Base-by-base conservation (phyloP, 2,888 invertebrate species). In the Hypsopygia costalis region DNA sequence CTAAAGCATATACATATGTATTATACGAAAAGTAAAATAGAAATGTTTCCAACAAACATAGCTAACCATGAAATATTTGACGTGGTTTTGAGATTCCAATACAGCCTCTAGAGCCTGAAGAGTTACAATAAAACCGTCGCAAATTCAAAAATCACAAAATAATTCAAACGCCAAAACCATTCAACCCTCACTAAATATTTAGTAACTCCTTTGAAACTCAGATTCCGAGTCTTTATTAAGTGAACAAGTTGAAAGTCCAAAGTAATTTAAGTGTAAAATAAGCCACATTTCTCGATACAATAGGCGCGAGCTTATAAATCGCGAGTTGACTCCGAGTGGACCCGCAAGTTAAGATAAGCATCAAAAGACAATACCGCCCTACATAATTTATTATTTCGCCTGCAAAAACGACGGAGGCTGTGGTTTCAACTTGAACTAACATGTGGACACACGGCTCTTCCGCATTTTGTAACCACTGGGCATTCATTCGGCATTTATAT, bases 381-480 rank as follows among this genome's bases (percentile, higher is more conserved):
- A 69, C 68, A 69, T 78, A 80, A 81, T 81, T 82, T 82, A 82
- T 82, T 81, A 76, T 70, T 70, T 68, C 69, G 62, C 55, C 58
- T 44, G 67, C 77, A 77, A 80, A 81, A 80, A 79, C 73, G 60
- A 63, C 48, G 3, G 62, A 55, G 57, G 55, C 46, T 54, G 62
- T 55, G 58, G 51, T 59, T 47, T 40, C 36, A 39, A 43, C 43
- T 48, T 49, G 36, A 46, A 49, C 40, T 49, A 46, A 38, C 39
- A 36, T 3, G n/a, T 11, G 11, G 48, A 48, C 55, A 41, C 22
- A 34, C 40, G 47, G 54, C 16, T 16, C 4, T 4, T 16, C 2
- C 16, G 16, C n/a, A n/a, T n/a, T n/a, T n/a, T n/a, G n/a, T n/a
- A n/a, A n/a, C n/a, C n/a, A n/a, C n/a, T n/a, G n/a, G n/a, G n/a